Percentiles rank a stretch among this genome's conserved stretches.
phyloP scores from a whole-genome alignment of 2,113 vertebrate species.

The Rhizomys pruinosus region DNA sequence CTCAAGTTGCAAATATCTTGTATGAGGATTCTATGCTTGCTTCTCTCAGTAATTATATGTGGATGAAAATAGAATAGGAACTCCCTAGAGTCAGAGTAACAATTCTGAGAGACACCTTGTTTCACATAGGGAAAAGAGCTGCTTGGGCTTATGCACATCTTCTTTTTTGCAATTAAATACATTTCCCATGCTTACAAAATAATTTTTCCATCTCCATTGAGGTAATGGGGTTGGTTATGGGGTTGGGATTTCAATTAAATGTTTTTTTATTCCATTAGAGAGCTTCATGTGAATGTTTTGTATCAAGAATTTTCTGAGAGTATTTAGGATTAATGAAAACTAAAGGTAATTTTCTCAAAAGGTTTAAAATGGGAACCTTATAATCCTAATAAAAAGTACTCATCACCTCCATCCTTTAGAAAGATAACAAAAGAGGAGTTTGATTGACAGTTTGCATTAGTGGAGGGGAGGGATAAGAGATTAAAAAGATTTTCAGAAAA shows the following conservation, averaged over 20 bases:
- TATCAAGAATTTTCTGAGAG: conserved; percentile 10
- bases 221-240: neutral
- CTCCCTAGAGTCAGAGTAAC: conserved; percentile 21
- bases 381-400: neutral
- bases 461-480: neutral
- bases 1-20: conserved; percentile 68
- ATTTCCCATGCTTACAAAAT: neutral
- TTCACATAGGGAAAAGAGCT: neutral
- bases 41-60: conserved; percentile 65
- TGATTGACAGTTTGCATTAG: conserved; percentile 27
- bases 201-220: conserved; percentile 24
- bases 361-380: conserved; percentile 24
- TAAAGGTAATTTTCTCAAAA: neutral
- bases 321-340: neutral
- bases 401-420: neutral
- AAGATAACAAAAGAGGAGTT: neutral
- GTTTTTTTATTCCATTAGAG: neutral
- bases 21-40: conserved; percentile 64
- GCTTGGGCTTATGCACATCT: neutral
- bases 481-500: neutral
- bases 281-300: neutral
- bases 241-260: neutral
- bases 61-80: conserved; percentile 60
- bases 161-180: conserved; percentile 4
- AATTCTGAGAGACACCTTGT: neutral